These are phyloP conservation scores for Epinephelus lanceolatus DNA, from an alignment of 2,113 vertebrate genomes.

Conservation along the genomic window DNA sequence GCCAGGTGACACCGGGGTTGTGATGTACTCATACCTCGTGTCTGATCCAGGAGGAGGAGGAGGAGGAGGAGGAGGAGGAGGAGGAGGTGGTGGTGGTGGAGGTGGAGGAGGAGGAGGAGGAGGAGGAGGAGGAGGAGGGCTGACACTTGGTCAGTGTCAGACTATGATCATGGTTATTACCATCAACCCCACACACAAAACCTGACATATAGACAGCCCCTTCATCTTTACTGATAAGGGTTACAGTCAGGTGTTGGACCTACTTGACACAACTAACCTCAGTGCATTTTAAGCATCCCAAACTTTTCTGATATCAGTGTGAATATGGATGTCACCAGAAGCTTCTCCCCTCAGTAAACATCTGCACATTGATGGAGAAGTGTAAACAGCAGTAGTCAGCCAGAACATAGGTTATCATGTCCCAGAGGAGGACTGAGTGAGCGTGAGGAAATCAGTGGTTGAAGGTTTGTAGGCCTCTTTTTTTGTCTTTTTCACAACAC, in stretches of 20 bases:
- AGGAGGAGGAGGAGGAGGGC: background rate
- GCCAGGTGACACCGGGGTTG: constrained; percentile 30
- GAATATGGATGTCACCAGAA: constrained; percentile 8
- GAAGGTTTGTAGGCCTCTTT: constrained; percentile 41
- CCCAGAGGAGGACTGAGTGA: constrained; percentile 20
- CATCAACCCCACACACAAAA: background rate
- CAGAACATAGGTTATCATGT: constrained; percentile 23
- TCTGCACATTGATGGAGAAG: background rate
- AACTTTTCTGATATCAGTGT: constrained; percentile 35
- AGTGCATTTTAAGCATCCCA: constrained; percentile 3
- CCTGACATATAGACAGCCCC: background rate
- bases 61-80: too few relatives aligned
- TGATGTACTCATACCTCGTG: constrained; percentile 8
- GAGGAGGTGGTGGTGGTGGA: too few relatives aligned
- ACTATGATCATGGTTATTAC: background rate
- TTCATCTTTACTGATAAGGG: background rate
- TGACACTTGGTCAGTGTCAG: constrained; percentile 32
- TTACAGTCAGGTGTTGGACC: constrained; percentile 30
- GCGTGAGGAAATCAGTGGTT: constrained; percentile 20
- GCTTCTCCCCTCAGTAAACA: background rate
- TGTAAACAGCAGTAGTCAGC: background rate
- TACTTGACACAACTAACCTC: background rate
- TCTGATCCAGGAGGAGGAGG: background rate
- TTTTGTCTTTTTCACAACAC: constrained; percentile 2
- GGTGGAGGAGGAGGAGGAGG: background rate